Conservation (phyloP, 64 coral and sea anemone genomes). For the Acropora yongei region DNA sequence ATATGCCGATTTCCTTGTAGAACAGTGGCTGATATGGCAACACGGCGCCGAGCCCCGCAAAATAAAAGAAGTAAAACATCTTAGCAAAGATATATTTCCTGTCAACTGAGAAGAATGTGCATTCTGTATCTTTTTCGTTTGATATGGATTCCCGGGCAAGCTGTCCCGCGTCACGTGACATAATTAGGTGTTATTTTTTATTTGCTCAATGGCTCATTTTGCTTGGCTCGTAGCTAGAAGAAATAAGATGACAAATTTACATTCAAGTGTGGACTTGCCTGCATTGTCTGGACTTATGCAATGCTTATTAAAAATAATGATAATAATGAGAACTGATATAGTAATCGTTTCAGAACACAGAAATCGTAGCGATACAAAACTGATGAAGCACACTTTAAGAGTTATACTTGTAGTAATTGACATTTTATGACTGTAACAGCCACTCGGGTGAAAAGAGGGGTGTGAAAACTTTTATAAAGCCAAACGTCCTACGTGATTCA, state of each 20-base stretch:
- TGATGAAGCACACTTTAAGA: no score
- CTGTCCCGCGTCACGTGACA: background rate
- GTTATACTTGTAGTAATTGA: no score
- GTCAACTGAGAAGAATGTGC: background rate
- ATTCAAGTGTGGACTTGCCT: background rate
- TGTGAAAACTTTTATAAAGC: no score
- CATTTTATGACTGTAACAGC: no score
- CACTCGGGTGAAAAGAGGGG: no score
- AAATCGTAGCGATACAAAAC: no score
- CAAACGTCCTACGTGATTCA: no score
- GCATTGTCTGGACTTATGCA: no score
- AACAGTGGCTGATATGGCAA: conserved; percentile 70
- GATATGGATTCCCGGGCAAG: background rate
- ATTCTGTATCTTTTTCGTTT: background rate
- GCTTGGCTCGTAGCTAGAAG: background rate
- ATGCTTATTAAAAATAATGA: no score
- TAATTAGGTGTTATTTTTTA: background rate
- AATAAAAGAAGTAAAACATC: conserved; percentile 76
- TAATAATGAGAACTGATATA: no score
- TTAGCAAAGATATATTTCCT: conserved; percentile 31
- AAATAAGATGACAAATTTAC: background rate
- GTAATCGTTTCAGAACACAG: no score
- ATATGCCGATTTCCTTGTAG: conserved; percentile 66
- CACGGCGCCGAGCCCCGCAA: conserved; percentile 64
- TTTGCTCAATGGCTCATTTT: background rate